Percentiles rank a stretch among this genome's conserved stretches.
Evolutionary conservation across 2,113 vertebrate species (phyloP).

Genomic region (Sturnus vulgaris): DNA sequence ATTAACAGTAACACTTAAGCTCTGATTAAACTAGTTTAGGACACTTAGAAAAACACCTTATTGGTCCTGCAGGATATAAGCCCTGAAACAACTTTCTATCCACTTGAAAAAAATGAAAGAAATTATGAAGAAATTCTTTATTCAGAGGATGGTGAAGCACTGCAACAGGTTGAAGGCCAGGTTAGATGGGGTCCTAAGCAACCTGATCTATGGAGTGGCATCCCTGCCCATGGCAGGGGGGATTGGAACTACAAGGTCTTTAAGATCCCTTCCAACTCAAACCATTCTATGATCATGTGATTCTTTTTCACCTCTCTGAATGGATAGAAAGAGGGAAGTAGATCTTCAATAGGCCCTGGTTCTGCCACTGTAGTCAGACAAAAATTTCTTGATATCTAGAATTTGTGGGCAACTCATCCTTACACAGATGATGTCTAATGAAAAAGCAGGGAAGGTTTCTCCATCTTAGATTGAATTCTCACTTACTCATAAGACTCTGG

Average conservation of each 20-base stretch:
- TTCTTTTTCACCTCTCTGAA: neutral
- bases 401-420: neutral
- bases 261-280: neutral
- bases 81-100: neutral
- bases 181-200: neutral
- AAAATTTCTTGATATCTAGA: neutral
- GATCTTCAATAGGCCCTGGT: neutral
- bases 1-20: neutral
- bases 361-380: neutral
- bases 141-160: neutral
- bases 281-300: neutral
- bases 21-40: neutral
- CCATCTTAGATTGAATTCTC: neutral
- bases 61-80: neutral
- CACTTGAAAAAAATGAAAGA: neutral
- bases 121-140: neutral
- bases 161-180: neutral
- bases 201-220: accelerated
- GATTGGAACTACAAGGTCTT: neutral
- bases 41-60: neutral
- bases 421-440: neutral
- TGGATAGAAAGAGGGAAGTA: neutral
- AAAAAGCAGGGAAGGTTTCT: neutral
- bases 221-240: neutral
- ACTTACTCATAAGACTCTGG: neutral